Evolutionary conservation across 2,888 invertebrate species (phyloP), one percentile per base, ranked within the genome.

Genomic region (Eristalinus sepulchralis): DNA sequence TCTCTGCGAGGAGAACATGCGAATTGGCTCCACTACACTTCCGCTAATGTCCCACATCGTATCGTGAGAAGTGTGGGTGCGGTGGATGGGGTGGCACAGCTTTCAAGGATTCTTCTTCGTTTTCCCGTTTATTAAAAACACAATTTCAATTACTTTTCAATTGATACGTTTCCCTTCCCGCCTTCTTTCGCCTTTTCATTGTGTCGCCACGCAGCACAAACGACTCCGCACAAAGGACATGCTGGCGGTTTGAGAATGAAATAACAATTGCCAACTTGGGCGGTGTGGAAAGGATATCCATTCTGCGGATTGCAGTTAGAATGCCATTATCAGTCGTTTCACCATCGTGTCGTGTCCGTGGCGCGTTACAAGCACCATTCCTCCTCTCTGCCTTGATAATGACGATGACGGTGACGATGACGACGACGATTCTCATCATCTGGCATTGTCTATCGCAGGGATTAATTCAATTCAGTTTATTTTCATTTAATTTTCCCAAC

Each of bases 401-500:
- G 20, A 39, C 4, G 9, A 67, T 31, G 39, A 70, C 36, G 1
- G 59, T 13, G n/a, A 63, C 63, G 33, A 13, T 24, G 24, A 66
- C 31, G 20, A 78, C 31, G 68, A 79, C 24, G 57, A 73, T 68
- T 33, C 71, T 67, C 75, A 79, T 70, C 84, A 81, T 80, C 80
- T 76, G 71, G 76, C 67, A 72, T 80, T 76, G 76, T 72, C 71
- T 85, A 71, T 72, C 47, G 71, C 63, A 22, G n/a, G 73, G 81
- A 68, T 77, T 84, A 80, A 84, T 80, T 81, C 76, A 80, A 81
- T 85, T 81, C 63, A 63, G 59, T 77, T 85, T 77, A 70, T 77
- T 85, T 64, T 64, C 68, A 73, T 81, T 77, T 77, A 81, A 81
- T 85, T 77, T 77, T 76, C n/a, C 36, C 60, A 68, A 79, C 64